These are phyloP conservation scores for Trematomus bernacchii DNA, from an alignment of 2,797 vertebrate genomes.

Conservation along the genomic window DNA sequence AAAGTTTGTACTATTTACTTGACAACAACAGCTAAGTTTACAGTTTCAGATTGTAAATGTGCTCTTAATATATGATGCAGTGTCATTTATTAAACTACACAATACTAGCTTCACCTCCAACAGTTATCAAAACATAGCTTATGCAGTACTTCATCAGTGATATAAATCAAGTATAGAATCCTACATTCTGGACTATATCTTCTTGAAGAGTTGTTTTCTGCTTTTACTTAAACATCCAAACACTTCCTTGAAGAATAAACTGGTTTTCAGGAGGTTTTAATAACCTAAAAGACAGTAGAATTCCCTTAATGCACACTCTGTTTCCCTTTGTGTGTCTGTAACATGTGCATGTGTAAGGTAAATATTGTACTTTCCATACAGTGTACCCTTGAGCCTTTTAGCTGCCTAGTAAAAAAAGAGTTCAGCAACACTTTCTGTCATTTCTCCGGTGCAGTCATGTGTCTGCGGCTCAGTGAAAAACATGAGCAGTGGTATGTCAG, in stretches of 20 bases:
- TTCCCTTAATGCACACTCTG: too few relatives aligned
- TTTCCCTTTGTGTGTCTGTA: too few relatives aligned
- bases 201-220: too few relatives aligned
- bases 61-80: neutral
- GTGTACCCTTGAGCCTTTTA: neutral
- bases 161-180: neutral
- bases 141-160: neutral
- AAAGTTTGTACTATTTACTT: neutral
- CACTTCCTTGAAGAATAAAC: too few relatives aligned
- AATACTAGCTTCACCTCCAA: neutral
- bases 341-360: too few relatives aligned
- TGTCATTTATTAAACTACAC: neutral
- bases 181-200: too few relatives aligned
- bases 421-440: constrained; percentile 7
- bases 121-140: too few relatives aligned
- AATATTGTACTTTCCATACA: neutral
- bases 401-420: constrained; percentile 1
- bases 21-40: neutral
- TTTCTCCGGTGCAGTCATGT: constrained; percentile 30
- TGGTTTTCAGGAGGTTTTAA: too few relatives aligned
- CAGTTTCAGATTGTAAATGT: neutral
- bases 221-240: too few relatives aligned
- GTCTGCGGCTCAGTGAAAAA: constrained; percentile 14
- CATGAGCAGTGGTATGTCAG: constrained; percentile 35
- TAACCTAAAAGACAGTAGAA: too few relatives aligned